Evolutionary conservation across 2,113 vertebrate genomes (phyloP).

Genomic region (Odontesthes bonariensis): DNA sequence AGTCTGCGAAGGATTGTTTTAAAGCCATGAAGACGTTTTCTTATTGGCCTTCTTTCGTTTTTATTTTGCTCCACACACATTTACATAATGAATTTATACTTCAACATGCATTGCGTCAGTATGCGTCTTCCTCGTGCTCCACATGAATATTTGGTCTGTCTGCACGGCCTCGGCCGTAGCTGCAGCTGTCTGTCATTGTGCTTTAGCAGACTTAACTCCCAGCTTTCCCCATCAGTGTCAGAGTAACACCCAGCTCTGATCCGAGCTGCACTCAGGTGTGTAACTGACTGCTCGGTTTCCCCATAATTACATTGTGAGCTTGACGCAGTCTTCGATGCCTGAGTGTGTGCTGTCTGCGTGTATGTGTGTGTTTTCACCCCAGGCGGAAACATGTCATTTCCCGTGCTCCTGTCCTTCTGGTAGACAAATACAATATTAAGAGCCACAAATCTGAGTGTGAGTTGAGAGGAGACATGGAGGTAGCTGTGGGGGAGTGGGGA

Average conservation of each 20-base stretch:
- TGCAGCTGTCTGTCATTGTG: slow-evolving; percentile 72
- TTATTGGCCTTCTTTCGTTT: too few species aligned
- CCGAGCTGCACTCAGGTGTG: slow-evolving; percentile 74
- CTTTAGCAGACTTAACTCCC: slow-evolving; percentile 77
- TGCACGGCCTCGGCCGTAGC: slow-evolving; percentile 59
- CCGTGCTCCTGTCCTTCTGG: slow-evolving; percentile 76
- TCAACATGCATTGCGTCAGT: slow-evolving; percentile 16
- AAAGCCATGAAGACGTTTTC: too few species aligned
- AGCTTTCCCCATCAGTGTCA: slow-evolving; percentile 70
- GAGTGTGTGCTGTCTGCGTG: slow-evolving; percentile 33
- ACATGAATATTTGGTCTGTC: slow-evolving; percentile 71
- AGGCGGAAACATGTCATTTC: slow-evolving; percentile 81
- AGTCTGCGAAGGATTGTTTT: too few species aligned
- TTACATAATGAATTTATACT: slow-evolving; percentile 4
- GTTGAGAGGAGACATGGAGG: slow-evolving; percentile 67
- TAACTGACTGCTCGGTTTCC: slow-evolving; percentile 79
- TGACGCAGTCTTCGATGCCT: slow-evolving; percentile 61
- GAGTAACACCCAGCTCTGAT: slow-evolving; percentile 71
- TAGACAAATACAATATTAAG: slow-evolving; percentile 82
- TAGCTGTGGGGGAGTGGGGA: slow-evolving; percentile 17
- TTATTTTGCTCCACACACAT: not conserved
- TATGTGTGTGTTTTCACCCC: slow-evolving; percentile 67
- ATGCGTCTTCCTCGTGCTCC: slow-evolving; percentile 23
- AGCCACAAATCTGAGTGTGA: slow-evolving; percentile 79
- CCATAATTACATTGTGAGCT: slow-evolving; percentile 78